Conservation (phyloP, 2,113 vertebrate species). For the Tiliqua scincoides region DNA sequence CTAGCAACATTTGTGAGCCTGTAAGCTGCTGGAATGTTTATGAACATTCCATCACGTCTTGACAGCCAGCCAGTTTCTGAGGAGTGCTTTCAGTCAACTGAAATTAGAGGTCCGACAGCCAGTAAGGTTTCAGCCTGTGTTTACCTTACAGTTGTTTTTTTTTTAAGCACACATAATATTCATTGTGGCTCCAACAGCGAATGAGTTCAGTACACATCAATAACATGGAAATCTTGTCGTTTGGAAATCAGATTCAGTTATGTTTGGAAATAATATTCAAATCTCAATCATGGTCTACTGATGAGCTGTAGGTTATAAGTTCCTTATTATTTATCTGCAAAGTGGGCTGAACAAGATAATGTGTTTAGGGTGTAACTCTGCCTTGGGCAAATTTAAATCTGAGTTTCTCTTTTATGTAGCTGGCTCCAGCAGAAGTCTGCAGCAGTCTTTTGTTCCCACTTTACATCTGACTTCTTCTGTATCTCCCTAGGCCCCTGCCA, state of each 20-base stretch:
- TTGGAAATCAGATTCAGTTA: background rate
- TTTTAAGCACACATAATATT: too few species aligned
- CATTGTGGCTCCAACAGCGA: too few species aligned
- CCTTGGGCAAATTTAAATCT: background rate
- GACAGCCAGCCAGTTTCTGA: background rate
- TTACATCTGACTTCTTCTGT: background rate
- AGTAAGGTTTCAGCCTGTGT: background rate
- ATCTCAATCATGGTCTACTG: background rate
- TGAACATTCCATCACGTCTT: background rate
- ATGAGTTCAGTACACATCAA: too few species aligned
- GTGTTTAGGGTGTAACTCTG: background rate
- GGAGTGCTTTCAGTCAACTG: background rate
- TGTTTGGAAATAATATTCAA: background rate
- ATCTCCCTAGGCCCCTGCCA: constrained; percentile 83
- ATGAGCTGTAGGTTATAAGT: background rate
- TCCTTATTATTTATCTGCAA: background rate
- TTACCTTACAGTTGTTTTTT: too few species aligned
- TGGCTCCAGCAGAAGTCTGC: too few species aligned
- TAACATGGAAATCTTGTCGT: background rate
- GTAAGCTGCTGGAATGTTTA: background rate
- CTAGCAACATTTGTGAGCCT: background rate
- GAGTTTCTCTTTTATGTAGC: too few species aligned
- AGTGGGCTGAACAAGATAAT: background rate
- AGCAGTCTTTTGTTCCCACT: rapidly evolving
- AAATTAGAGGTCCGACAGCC: background rate